Evolutionary conservation across 1,140 invertebrate species (phyloP).

Genomic region (Drosophila kanapiae): DNA sequence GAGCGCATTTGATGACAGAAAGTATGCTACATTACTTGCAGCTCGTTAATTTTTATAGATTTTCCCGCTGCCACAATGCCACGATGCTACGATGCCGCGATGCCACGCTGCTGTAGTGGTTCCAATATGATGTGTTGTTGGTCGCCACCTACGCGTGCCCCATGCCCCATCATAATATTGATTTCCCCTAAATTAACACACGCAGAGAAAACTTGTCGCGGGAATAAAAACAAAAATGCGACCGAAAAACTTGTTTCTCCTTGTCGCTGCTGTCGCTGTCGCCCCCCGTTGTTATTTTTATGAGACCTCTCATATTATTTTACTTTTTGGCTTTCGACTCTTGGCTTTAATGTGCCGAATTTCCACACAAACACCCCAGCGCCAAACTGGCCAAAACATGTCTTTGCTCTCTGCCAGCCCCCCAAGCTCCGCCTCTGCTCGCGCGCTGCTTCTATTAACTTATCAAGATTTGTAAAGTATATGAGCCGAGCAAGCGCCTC

Average conservation of each 20-base stretch:
- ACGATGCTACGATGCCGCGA: too few relatives aligned
- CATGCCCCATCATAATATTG: slow-evolving; percentile 47
- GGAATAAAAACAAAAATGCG: slow-evolving; percentile 21
- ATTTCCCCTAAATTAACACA: slow-evolving; percentile 80
- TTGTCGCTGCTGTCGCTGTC: slow-evolving; percentile 38
- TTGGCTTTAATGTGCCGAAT: slow-evolving; percentile 62
- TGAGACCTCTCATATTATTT: slow-evolving; percentile 76
- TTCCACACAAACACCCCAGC: slow-evolving; percentile 45
- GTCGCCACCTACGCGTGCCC: slow-evolving; percentile 47
- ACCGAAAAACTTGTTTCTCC: slow-evolving; percentile 35
- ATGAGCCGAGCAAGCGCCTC: slow-evolving; percentile 74
- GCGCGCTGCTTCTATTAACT: slow-evolving; percentile 64
- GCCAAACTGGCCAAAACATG: slow-evolving; percentile 75
- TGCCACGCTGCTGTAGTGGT: slow-evolving; percentile 14
- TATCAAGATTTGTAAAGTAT: slow-evolving; percentile 84
- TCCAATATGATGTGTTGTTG: slow-evolving; percentile 64
- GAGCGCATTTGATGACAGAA: slow-evolving; percentile 77
- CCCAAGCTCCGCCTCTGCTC: slow-evolving; percentile 20
- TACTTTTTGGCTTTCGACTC: slow-evolving; percentile 63
- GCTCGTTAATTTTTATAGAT: slow-evolving; percentile 81
- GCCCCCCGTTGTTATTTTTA: slow-evolving; percentile 77
- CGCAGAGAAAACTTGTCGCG: slow-evolving; percentile 44
- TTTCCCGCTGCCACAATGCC: slow-evolving; percentile 23
- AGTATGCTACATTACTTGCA: slow-evolving; percentile 82
- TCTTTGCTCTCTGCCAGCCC: slow-evolving; percentile 65